These are phyloP conservation scores for Chaunax sp. DNA, from an alignment of 2,797 vertebrate genomes.

Conservation along the genomic window DNA sequence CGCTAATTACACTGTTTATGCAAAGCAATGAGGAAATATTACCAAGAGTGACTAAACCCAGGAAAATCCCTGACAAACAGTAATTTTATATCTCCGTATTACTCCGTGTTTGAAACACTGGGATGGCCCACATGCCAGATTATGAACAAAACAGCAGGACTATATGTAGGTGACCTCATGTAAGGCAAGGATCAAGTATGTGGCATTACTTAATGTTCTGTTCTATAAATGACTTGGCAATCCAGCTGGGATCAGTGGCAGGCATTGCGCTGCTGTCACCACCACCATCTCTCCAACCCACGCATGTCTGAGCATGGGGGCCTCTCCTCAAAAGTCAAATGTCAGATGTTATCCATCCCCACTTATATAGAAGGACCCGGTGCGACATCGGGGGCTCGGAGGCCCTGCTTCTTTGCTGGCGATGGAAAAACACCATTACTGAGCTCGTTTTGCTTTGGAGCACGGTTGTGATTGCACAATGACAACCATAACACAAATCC, in stretches of 20 bases:
- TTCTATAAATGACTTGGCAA: constrained; percentile 81
- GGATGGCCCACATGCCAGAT: neutral
- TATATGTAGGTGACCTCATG: constrained; percentile 61
- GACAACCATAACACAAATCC: too few species aligned
- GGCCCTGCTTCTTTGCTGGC: constrained; percentile 49
- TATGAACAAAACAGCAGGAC: constrained; percentile 23
- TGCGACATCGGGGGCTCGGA: constrained; percentile 46
- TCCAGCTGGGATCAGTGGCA: constrained; percentile 77
- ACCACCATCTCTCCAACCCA: constrained; percentile 54
- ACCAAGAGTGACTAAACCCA: too few species aligned
- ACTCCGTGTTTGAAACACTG: neutral
- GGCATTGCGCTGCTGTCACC: constrained; percentile 66
- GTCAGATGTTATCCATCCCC: constrained; percentile 80
- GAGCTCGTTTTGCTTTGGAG: constrained; percentile 36
- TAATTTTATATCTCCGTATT: too few species aligned
- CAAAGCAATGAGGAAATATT: too few species aligned
- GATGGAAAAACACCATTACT: constrained; percentile 72
- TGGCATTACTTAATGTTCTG: constrained; percentile 76
- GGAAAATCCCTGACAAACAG: too few species aligned
- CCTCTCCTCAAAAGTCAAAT: constrained; percentile 83
- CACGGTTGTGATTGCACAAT: too few species aligned
- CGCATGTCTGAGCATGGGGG: constrained; percentile 65
- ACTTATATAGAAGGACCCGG: constrained; percentile 59
- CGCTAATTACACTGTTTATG: too few species aligned
- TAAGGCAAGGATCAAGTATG: constrained; percentile 60